Percentiles rank a stretch among this genome's conserved stretches.
Evolutionary conservation across 2,113 vertebrate species (phyloP).

Genomic region (Elachura formosa): DNA sequence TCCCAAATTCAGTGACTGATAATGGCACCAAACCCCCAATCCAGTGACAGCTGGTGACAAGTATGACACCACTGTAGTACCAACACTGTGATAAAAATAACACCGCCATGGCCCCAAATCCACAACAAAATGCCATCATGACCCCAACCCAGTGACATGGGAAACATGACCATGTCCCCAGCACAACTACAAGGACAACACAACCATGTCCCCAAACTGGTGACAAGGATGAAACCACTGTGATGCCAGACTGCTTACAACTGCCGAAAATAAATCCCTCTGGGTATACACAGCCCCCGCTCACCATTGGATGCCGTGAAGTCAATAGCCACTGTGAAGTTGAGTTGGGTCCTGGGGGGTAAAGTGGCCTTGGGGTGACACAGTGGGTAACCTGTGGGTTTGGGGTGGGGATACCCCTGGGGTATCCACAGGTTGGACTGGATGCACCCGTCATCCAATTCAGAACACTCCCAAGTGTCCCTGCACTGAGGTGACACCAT

Average conservation of each 20-base stretch:
- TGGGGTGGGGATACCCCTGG: background rate
- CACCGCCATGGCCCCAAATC: background rate
- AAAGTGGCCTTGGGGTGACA: background rate
- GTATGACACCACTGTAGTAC: background rate
- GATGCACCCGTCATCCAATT: background rate
- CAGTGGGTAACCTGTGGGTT: background rate
- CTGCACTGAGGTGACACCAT: background rate
- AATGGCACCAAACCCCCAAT: background rate
- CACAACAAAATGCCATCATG: background rate
- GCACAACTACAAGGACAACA: background rate
- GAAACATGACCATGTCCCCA: background rate
- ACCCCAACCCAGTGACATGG: background rate
- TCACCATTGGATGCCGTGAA: conserved; percentile 96
- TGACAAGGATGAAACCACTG: background rate
- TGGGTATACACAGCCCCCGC: background rate
- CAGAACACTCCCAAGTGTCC: background rate
- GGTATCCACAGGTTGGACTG: background rate
- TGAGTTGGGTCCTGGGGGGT: conserved; percentile 85
- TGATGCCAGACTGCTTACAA: background rate
- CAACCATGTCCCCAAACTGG: background rate
- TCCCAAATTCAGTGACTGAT: background rate
- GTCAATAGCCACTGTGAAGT: conserved; percentile 96
- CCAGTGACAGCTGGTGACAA: background rate
- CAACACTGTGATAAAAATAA: background rate
- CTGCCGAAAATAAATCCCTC: background rate